phyloP scores from a whole-genome alignment of 2,888 invertebrate genomes.

The Poecilobothrus nobilitatus region DNA sequence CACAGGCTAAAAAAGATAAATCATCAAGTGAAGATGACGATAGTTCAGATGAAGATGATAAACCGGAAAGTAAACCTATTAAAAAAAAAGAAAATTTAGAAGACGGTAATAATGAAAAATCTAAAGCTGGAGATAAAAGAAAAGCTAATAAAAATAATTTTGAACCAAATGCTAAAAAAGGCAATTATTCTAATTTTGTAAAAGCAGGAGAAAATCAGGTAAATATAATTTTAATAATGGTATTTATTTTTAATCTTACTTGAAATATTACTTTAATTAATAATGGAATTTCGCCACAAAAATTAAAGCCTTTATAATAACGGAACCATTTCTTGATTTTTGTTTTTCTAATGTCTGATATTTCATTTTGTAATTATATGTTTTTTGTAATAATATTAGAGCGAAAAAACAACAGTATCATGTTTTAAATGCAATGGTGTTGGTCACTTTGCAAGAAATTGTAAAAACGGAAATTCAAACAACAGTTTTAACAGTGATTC shows the following conservation, averaged over 20 bases:
- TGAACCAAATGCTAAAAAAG: slow-evolving; percentile 45
- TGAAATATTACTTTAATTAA: too few relatives aligned
- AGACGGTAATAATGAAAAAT: slow-evolving; percentile 32
- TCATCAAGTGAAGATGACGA: slow-evolving; percentile 26
- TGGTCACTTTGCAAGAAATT: neutral
- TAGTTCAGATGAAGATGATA: neutral
- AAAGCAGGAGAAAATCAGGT: slow-evolving; percentile 47
- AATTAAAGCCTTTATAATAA: too few relatives aligned
- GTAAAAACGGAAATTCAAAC: neutral
- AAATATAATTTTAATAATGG: too few relatives aligned
- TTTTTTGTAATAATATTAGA: neutral
- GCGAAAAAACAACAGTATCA: neutral
- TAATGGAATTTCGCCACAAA: too few relatives aligned
- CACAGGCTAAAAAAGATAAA: neutral
- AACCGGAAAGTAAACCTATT: slow-evolving; percentile 16
- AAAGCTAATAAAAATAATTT: slow-evolving; percentile 36
- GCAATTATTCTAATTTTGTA: slow-evolving; percentile 61
- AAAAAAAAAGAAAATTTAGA: slow-evolving; percentile 36
- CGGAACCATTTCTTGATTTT: too few relatives aligned
- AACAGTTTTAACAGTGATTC: too few relatives aligned
- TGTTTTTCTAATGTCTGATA: too few relatives aligned
- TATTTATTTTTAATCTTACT: too few relatives aligned
- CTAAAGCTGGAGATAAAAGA: slow-evolving; percentile 39
- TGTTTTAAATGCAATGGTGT: neutral
- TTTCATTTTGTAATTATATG: too few relatives aligned